Base-by-base conservation (phyloP, 1,140 invertebrate species). In the Drosophila asahinai region DNA sequence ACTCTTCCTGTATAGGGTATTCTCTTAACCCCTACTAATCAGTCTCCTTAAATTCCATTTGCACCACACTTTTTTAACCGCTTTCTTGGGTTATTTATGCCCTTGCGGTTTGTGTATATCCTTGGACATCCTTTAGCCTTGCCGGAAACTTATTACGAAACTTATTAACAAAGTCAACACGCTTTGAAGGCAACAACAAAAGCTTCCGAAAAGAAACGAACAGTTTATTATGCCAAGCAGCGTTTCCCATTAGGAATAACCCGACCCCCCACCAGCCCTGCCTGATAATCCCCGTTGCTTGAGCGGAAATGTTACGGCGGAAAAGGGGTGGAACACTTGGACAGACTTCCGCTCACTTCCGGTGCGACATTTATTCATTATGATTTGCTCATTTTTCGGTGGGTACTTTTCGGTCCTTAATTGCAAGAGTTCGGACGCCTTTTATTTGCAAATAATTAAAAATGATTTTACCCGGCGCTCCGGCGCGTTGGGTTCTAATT, bases 381-480 rank as follows among this genome's bases (percentile, higher is more conserved):
- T 89, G 86, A 90, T 90, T 87, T 90, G 86, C 78, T 86, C 86
- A 86, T 73, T 89, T 89, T 70, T 81, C 63, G 71, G 45, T 60
- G 42, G 66, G 52, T 71, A 60, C 61, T 83, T 67, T 63, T 66
- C 57, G 67, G 36, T 25, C 64, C 79, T 82, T 90, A 90, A 91
- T 90, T 91, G 82, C 70, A 82, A 68, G 67, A 73, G 57, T 78
- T 87, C 70, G 42, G 55, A 48, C 60, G 55, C 67, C 59, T 71
- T 77, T 90, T 90, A 86, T 91, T 90, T 91, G 66, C 86, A 90
- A 90, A 90, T 90, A 90, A 90, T 90, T 90, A 91, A 90, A 90
- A 90, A 80, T 73, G 54, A 74, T 74, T 61, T 61, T 15, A n/a
- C 68, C 78, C 48, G 17, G 38, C 48, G 55, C 27, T 17, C 42